Evolutionary conservation across 1,140 invertebrate genomes (phyloP).

Genomic region (Drosophila quadrilineata): DNA sequence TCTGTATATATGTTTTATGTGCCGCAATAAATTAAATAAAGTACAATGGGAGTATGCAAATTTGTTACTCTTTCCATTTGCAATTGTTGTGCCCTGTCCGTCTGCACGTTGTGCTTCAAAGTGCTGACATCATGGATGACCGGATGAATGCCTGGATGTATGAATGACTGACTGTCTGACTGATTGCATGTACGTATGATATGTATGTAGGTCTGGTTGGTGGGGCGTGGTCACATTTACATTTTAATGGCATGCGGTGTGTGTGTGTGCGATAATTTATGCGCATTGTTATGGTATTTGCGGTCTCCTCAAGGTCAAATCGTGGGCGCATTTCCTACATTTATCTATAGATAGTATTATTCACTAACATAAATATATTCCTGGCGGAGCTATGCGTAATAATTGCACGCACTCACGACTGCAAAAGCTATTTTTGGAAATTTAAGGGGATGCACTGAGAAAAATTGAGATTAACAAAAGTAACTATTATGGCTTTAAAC

Average conservation of each 20-base stretch:
- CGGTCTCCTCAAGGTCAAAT: conserved; percentile 44
- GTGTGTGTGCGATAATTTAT: conserved; percentile 72
- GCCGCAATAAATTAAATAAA: conserved; percentile 65
- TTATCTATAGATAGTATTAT: too few relatives aligned
- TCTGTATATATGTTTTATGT: too few relatives aligned
- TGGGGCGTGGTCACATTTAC: conserved; percentile 51
- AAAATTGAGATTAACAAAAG: too few relatives aligned
- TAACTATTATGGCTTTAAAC: too few relatives aligned
- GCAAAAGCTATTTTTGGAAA: too few relatives aligned
- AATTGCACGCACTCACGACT: too few relatives aligned
- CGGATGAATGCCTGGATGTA: conserved; percentile 10
- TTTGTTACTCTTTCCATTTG: conserved; percentile 38
- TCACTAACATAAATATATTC: conserved; percentile 1
- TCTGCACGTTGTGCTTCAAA: conserved; percentile 14
- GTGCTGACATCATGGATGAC: conserved; percentile 36
- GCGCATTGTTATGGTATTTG: conserved; percentile 34
- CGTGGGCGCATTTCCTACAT: background rate
- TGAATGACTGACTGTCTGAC: background rate
- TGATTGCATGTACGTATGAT: conserved; percentile 12
- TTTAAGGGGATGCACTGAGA: too few relatives aligned
- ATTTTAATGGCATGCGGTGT: conserved; percentile 51
- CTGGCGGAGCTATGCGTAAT: background rate
- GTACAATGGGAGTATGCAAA: conserved; percentile 47
- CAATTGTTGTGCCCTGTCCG: conserved; percentile 27
- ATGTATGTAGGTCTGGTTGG: too few relatives aligned